Percentiles rank a stretch among this genome's conserved stretches.
phyloP scores from a whole-genome alignment of 2,797 vertebrate genomes.

The Sebastes matsubarae region DNA sequence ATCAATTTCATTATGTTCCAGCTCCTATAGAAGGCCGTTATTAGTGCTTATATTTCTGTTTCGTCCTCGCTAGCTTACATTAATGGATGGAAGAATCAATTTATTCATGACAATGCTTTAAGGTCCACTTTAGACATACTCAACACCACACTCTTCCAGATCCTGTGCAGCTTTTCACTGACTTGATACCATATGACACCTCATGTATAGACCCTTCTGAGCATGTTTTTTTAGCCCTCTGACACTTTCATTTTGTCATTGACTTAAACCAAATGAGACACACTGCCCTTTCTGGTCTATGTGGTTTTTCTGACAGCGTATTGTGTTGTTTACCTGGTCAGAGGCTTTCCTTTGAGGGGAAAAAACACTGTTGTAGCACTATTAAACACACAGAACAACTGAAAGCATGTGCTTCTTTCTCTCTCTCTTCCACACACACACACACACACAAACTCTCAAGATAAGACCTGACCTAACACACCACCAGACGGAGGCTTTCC shows the following conservation, averaged over 20 bases:
- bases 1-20: constrained; percentile 70
- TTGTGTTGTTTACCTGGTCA: constrained; percentile 34
- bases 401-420: not conserved
- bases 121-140: not conserved
- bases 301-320: not conserved
- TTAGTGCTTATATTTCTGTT: constrained; percentile 56
- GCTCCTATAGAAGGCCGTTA: constrained; percentile 54
- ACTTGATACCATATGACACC: constrained; percentile 34
- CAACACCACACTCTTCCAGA: not conserved
- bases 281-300: not conserved
- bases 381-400: constrained; percentile 39
- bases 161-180: constrained; percentile 14
- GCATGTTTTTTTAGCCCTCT: constrained; percentile 22
- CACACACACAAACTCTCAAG: not conserved
- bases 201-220: not conserved
- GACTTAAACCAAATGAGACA: constrained; percentile 34
- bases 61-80: constrained; percentile 24
- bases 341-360: constrained; percentile 14
- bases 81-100: constrained; percentile 46
- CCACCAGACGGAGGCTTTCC: constrained; percentile 46
- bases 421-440: not conserved
- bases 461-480: constrained; percentile 40
- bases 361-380: not conserved
- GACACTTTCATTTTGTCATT: constrained; percentile 23
- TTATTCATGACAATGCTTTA: constrained; percentile 36